phyloP scores from a whole-genome alignment of 1,140 invertebrate species.

The Leptestheria dahalacensis region DNA sequence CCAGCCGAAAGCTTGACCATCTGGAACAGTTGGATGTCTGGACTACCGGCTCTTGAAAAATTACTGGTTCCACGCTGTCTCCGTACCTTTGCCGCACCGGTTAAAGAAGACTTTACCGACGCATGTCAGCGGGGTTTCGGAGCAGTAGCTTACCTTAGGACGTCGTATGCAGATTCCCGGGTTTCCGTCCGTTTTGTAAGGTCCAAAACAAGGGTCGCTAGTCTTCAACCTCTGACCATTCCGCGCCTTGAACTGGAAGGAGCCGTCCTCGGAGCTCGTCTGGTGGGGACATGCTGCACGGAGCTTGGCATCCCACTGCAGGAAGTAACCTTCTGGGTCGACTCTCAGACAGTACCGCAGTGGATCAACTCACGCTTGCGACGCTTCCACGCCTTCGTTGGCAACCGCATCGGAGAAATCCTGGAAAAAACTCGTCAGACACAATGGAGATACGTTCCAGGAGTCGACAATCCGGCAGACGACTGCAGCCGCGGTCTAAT shows the following conservation, averaged over 20 bases:
- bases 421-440: slow-evolving; percentile 14
- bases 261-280: slow-evolving; percentile 12
- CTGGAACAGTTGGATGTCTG: slow-evolving; percentile 1
- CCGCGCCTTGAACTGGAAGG: slow-evolving; percentile 15
- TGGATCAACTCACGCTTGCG: slow-evolving; percentile 21
- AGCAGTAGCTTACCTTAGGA: slow-evolving; percentile 12
- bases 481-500: slow-evolving; percentile 11
- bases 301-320: not conserved
- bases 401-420: slow-evolving; percentile 20
- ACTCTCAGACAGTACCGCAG: slow-evolving; percentile 23
- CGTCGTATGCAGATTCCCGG: not conserved
- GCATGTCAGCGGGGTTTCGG: slow-evolving; percentile 16
- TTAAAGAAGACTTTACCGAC: slow-evolving; percentile 13
- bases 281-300: not conserved
- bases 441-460: slow-evolving; percentile 19
- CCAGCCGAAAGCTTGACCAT: slow-evolving; percentile 12
- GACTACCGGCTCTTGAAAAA: not conserved
- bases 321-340: slow-evolving; percentile 23
- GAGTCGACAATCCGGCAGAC: slow-evolving; percentile 19
- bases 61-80: not conserved
- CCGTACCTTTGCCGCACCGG: not conserved
- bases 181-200: not conserved
- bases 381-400: slow-evolving; percentile 18
- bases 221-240: slow-evolving; percentile 5
- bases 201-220: slow-evolving; percentile 12